These are phyloP conservation scores for Oxyscelio sp. DNA, from an alignment of 2,888 invertebrate species.

Conservation along the genomic window DNA sequence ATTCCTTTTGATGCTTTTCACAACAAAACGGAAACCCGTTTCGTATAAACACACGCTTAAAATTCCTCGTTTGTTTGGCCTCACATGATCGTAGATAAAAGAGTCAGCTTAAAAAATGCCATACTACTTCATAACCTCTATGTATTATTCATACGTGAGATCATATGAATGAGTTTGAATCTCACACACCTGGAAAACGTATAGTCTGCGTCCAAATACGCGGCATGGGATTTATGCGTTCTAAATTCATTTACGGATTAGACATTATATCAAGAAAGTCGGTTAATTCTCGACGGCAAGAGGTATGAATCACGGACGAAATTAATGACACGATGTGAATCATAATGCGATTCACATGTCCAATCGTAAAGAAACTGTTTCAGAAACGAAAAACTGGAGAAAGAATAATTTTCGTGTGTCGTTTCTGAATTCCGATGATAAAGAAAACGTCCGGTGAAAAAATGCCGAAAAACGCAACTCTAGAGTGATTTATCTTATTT, in stretches of 20 bases:
- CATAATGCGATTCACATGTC: conserved; percentile 23
- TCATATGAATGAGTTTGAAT: conserved; percentile 47
- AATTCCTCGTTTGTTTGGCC: conserved; percentile 35
- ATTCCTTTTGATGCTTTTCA: conserved; percentile 31
- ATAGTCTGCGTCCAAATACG: conserved; percentile 12
- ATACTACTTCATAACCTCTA: conserved; percentile 53
- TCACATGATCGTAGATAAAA: conserved; percentile 37
- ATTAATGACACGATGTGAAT: conserved; percentile 32
- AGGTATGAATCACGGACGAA: neutral
- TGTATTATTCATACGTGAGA: conserved; percentile 66
- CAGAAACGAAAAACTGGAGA: too few relatives aligned
- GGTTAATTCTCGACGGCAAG: too few relatives aligned
- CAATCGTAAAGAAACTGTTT: too few relatives aligned
- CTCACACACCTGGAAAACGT: conserved; percentile 21
- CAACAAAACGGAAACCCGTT: conserved; percentile 24
- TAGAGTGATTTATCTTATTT: too few relatives aligned
- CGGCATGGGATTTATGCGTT: conserved; percentile 35
- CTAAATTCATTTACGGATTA: conserved; percentile 62
- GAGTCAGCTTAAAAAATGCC: conserved; percentile 43
- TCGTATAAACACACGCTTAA: conserved; percentile 43
- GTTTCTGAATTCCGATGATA: too few relatives aligned
- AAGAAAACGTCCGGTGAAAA: too few relatives aligned
- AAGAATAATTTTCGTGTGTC: too few relatives aligned
- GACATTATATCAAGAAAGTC: conserved; percentile 4
- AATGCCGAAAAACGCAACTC: too few relatives aligned